Conservation (phyloP, 2,797 vertebrate species). For the Scomberomorus guttatus region DNA sequence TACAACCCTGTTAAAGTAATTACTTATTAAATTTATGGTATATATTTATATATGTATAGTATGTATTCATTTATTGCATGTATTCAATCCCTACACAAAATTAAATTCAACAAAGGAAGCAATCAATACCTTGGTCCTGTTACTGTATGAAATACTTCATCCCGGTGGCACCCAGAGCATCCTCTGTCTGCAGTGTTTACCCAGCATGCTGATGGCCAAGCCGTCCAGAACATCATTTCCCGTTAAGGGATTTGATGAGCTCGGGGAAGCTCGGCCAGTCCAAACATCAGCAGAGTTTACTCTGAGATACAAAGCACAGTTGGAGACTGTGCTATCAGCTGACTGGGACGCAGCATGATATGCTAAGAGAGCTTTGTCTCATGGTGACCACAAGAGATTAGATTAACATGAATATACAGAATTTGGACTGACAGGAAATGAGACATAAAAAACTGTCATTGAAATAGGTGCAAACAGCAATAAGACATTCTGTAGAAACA, state of each 20-base stretch:
- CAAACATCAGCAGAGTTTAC: constrained; percentile 7
- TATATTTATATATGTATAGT: too few species aligned
- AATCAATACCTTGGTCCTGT: not conserved
- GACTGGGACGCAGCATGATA: not conserved
- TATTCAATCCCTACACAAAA: too few species aligned
- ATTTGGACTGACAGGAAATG: constrained; percentile 9
- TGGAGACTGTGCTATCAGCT: not conserved
- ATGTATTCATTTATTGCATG: not conserved
- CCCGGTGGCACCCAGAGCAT: not conserved
- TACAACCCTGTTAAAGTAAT: too few species aligned
- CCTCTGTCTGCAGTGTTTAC: constrained; percentile 7
- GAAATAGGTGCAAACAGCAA: not conserved
- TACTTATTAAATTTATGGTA: too few species aligned
- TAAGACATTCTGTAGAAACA: not conserved
- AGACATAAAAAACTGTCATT: not conserved
- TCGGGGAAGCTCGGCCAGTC: not conserved
- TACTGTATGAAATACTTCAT: not conserved
- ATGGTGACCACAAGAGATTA: constrained; percentile 8
- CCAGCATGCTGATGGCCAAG: not conserved
- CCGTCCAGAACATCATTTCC: constrained; percentile 11
- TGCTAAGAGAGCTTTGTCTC: not conserved
- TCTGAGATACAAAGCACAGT: constrained; percentile 2
- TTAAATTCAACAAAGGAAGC: not conserved
- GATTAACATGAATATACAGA: constrained; percentile 1
- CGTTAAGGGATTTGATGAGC: constrained; percentile 5